Evolutionary conservation across 2,888 invertebrate species (phyloP).

Genomic region (Melieria omissa): DNA sequence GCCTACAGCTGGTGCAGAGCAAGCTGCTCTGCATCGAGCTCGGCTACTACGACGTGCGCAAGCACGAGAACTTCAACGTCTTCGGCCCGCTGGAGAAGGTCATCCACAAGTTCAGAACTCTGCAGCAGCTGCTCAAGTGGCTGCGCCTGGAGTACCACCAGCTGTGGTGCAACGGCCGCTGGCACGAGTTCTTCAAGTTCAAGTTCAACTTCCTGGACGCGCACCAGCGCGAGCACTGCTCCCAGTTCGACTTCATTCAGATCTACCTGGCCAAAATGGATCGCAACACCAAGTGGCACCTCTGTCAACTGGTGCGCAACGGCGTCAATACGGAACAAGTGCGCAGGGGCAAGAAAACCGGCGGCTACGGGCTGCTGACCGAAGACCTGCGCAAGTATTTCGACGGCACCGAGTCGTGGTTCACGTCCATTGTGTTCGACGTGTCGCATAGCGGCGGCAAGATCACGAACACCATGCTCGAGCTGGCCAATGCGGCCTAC

Average conservation of each 20-base stretch:
- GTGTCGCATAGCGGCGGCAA: conserved; percentile 36
- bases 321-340: no score
- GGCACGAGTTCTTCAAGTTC: conserved; percentile 55
- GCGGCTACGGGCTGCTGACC: conserved; percentile 7
- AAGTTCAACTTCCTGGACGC: conserved; percentile 44
- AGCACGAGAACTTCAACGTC: conserved; percentile 44
- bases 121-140: conserved; percentile 54
- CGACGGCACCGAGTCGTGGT: conserved; percentile 20
- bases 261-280: conserved; percentile 44
- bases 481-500: conserved; percentile 48
- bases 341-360: neutral
- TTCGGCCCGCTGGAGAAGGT: conserved; percentile 32
- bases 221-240: conserved; percentile 31
- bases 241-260: conserved; percentile 49
- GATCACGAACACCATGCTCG: conserved; percentile 47
- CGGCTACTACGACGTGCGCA: conserved; percentile 55
- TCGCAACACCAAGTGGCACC: conserved; percentile 42
- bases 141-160: conserved; percentile 48
- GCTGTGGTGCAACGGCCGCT: conserved; percentile 43
- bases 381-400: conserved; percentile 18
- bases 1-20: conserved; percentile 38
- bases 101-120: conserved; percentile 34
- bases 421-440: conserved; percentile 51
- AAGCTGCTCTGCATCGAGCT: conserved; percentile 32
- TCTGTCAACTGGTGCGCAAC: conserved; percentile 22